Conservation (phyloP, 2,888 invertebrate genomes). For the Octonoba sinensis region DNA sequence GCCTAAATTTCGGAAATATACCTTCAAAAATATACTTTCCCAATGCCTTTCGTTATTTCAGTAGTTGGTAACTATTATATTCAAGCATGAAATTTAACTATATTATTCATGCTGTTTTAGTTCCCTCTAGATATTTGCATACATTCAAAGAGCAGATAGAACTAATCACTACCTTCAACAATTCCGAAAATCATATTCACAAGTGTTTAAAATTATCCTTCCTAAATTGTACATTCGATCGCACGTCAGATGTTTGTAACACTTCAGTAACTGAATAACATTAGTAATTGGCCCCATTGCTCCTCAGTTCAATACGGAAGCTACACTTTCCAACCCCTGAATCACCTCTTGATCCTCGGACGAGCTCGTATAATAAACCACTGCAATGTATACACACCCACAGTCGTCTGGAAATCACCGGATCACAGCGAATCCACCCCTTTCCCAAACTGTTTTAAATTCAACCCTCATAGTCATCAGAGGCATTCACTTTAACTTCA, state of each 20-base stretch:
- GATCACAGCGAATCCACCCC: slow-evolving; percentile 3
- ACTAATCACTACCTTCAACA: background rate
- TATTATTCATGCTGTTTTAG: too few relatives aligned
- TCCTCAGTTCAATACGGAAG: too few relatives aligned
- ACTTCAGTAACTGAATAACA: background rate
- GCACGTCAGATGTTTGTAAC: slow-evolving; percentile 11
- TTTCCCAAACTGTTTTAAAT: slow-evolving; percentile 37
- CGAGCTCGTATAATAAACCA: slow-evolving; percentile 9
- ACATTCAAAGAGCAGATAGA: too few relatives aligned
- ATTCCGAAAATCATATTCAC: slow-evolving; percentile 6
- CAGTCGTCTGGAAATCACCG: slow-evolving; percentile 14
- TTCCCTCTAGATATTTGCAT: too few relatives aligned
- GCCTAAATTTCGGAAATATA: too few relatives aligned
- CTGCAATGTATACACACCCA: slow-evolving; percentile 3
- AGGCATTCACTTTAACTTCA: slow-evolving; percentile 34
- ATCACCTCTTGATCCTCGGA: background rate
- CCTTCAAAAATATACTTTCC: too few relatives aligned
- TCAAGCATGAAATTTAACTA: too few relatives aligned
- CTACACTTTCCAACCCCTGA: too few relatives aligned
- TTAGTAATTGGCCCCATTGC: slow-evolving; percentile 11
- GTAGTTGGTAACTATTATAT: too few relatives aligned
- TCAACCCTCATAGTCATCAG: slow-evolving; percentile 25
- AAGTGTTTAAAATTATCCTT: background rate
- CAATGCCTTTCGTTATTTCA: too few relatives aligned
- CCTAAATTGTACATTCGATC: slow-evolving; percentile 4